A percentile compares a stretch with the other conserved stretches of the same genome.
These are phyloP conservation scores for Saccostrea glomerata DNA, from an alignment of 1,140 invertebrate genomes.

Conservation along the genomic window DNA sequence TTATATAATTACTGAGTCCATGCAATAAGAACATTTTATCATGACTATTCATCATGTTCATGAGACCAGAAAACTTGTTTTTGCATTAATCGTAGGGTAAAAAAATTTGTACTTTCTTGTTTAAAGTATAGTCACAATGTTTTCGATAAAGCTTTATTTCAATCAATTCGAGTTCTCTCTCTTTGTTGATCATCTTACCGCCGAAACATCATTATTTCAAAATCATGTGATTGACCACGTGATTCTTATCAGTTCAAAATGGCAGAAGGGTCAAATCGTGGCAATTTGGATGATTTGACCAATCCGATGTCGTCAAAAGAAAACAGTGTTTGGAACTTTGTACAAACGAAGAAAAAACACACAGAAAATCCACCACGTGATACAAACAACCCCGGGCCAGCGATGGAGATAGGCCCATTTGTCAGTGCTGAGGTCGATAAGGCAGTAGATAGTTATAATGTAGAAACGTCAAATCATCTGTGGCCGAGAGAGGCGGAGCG, in stretches of 20 bases:
- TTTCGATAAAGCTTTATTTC: too few species aligned
- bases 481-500: slow-evolving; percentile 10
- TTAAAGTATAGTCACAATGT: too few species aligned
- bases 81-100: too few species aligned
- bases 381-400: neutral
- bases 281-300: neutral
- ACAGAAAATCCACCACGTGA: neutral
- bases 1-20: too few species aligned
- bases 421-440: slow-evolving; percentile 1
- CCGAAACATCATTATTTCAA: neutral
- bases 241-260: slow-evolving; percentile 32
- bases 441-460: neutral
- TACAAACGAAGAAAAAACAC: neutral
- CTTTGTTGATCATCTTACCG: neutral
- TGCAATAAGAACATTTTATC: too few species aligned
- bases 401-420: slow-evolving; percentile 11
- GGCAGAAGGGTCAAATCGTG: slow-evolving; percentile 36
- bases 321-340: neutral
- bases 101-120: too few species aligned
- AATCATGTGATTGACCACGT: slow-evolving; percentile 29
- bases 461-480: neutral
- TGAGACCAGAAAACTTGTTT: too few species aligned
- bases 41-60: too few species aligned
- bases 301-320: neutral
- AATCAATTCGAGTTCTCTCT: too few species aligned